A percentile compares a stretch with the other conserved stretches of the same genome.
phyloP scores from a whole-genome alignment of 2,888 invertebrate genomes.

The Gnatocerus cornutus region DNA sequence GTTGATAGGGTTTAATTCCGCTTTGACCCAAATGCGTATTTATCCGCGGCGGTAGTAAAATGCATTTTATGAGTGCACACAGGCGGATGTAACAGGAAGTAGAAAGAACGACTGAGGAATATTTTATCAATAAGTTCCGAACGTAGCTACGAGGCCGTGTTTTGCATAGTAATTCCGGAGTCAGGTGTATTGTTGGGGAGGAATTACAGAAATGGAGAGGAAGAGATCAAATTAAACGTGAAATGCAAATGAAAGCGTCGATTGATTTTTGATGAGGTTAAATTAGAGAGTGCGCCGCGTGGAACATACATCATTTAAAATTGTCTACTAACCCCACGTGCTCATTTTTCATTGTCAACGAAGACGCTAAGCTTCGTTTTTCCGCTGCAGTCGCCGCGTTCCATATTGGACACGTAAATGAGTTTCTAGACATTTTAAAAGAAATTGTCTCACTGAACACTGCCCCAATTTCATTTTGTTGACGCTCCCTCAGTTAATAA shows the following conservation, averaged over 20 bases:
- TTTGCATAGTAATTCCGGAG: constrained; percentile 17
- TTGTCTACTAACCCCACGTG: constrained; percentile 1
- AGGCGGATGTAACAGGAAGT: constrained; percentile 40
- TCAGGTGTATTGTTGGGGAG: constrained; percentile 19
- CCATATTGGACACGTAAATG: too few species aligned
- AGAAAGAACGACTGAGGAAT: constrained; percentile 36
- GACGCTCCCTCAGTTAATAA: too few species aligned
- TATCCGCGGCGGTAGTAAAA: constrained; percentile 6
- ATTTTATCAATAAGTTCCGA: constrained; percentile 37
- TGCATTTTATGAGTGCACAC: constrained; percentile 4
- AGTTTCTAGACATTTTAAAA: too few species aligned
- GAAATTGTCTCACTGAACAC: too few species aligned
- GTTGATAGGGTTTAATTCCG: background rate
- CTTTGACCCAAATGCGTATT: constrained; percentile 16
- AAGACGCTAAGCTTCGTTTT: too few species aligned
- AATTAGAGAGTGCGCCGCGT: background rate
- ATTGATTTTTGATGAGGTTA: constrained; percentile 15
- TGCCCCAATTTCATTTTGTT: too few species aligned
- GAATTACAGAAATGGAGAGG: constrained; percentile 16
- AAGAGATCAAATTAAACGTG: constrained; percentile 17
- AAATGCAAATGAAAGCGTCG: constrained; percentile 14
- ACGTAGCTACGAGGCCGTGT: constrained; percentile 5
- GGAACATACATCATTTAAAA: constrained; percentile 16
- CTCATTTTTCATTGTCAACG: constrained; percentile 18
- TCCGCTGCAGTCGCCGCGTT: too few species aligned